Evolutionary conservation across 2,888 invertebrate species (phyloP).

Genomic region (Noctuana brunneofusca): DNA sequence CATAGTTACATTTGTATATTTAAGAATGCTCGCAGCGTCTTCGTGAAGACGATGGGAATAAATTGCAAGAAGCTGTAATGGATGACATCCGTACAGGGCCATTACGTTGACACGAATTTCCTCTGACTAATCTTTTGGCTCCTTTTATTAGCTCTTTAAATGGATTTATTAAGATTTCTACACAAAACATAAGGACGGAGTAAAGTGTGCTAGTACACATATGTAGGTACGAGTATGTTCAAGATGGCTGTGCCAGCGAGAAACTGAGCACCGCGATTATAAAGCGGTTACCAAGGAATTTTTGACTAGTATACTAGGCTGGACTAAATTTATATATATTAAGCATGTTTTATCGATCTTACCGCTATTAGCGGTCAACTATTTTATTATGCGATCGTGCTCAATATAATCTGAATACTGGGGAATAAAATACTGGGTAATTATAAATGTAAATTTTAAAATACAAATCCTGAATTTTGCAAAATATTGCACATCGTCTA

Average conservation of each 20-base stretch:
- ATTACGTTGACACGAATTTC: constrained; percentile 33
- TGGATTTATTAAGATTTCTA: constrained; percentile 2
- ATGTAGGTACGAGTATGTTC: no score
- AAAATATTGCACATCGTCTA: constrained; percentile 7
- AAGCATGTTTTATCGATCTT: no score
- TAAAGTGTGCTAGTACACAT: no score
- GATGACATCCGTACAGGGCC: constrained; percentile 30
- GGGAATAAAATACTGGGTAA: no score
- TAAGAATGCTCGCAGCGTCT: background rate
- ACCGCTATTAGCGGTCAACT: no score
- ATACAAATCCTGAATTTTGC: constrained; percentile 5
- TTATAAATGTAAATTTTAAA: background rate
- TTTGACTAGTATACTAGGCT: no score
- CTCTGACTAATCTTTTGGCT: constrained; percentile 31
- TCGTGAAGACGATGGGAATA: constrained; percentile 25
- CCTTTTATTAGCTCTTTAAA: constrained; percentile 17
- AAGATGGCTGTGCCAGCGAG: no score
- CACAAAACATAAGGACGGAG: background rate
- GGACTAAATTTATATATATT: no score
- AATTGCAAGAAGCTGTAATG: constrained; percentile 33
- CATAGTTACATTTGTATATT: background rate
- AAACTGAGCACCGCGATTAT: no score
- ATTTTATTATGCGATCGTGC: no score
- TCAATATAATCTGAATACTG: no score
- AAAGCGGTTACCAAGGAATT: no score